phyloP scores from a whole-genome alignment of 2,797 vertebrate genomes.

The Chiroxiphia lanceolata region DNA sequence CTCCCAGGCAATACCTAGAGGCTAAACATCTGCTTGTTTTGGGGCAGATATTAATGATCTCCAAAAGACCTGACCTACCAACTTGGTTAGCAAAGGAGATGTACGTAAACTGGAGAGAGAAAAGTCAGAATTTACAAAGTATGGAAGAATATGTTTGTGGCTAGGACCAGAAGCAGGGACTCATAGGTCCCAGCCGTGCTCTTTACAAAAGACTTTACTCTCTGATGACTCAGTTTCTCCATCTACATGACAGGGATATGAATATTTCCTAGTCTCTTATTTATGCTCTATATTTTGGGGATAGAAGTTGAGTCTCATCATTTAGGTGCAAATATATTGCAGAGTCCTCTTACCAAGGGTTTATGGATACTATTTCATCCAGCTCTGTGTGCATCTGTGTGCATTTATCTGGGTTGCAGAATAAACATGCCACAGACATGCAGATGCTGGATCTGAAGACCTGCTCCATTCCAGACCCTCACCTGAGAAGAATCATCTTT shows the following conservation, averaged over 20 bases:
- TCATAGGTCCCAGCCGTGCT: background rate
- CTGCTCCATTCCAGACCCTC: background rate
- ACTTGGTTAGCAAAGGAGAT: background rate
- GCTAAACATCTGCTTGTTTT: background rate
- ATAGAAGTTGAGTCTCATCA: background rate
- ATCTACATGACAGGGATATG: background rate
- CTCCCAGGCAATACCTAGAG: background rate
- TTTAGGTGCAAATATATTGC: background rate
- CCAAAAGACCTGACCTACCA: background rate
- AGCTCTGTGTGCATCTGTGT: background rate
- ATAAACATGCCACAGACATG: background rate
- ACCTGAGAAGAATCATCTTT: background rate
- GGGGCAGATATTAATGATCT: background rate
- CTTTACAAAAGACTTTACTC: background rate
- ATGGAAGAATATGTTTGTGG: background rate
- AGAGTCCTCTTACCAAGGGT: background rate
- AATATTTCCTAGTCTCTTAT: background rate
- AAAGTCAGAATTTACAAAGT: background rate
- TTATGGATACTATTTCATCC: background rate
- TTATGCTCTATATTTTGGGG: background rate
- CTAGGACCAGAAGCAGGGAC: background rate
- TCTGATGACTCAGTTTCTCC: background rate
- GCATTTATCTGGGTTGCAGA: background rate
- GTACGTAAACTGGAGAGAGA: background rate
- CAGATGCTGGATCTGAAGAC: background rate